A percentile compares a stretch with the other conserved stretches of the same genome.
These are phyloP conservation scores for Arctocebus calabarensis DNA, from an alignment of 2,797 vertebrate genomes.

Conservation along the genomic window DNA sequence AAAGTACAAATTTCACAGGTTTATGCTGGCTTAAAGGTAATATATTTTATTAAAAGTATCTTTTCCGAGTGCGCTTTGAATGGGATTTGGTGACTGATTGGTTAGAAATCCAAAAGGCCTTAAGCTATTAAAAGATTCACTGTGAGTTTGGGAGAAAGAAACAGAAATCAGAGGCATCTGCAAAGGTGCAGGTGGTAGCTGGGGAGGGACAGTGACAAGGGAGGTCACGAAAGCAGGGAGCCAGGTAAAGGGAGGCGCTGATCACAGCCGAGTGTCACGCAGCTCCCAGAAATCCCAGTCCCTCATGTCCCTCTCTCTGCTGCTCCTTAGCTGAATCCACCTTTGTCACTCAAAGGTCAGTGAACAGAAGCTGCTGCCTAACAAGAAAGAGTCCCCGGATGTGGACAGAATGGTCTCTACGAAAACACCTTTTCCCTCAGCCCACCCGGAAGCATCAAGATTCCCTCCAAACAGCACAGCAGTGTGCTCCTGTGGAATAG, in stretches of 20 bases:
- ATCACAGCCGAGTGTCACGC: not conserved
- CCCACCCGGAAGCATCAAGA: not conserved
- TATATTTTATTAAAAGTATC: conserved; percentile 72
- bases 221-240: conserved; percentile 36
- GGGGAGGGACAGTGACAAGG: not conserved
- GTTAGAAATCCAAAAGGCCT: conserved; percentile 66
- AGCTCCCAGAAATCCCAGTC: not conserved
- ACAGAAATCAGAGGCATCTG: conserved; percentile 66
- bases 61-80: conserved; percentile 74
- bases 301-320: not conserved
- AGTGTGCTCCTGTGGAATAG: conserved; percentile 67
- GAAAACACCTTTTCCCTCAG: not conserved
- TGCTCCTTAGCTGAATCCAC: conserved; percentile 17
- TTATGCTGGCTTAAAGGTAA: conserved; percentile 75
- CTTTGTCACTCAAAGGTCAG: conserved; percentile 21
- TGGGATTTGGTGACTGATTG: conserved; percentile 75
- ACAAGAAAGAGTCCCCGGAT: not conserved
- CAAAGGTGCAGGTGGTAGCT: conserved; percentile 48
- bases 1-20: conserved; percentile 82
- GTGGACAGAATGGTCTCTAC: not conserved
- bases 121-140: conserved; percentile 80
- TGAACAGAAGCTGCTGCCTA: not conserved
- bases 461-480: conserved; percentile 32
- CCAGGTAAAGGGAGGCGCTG: not conserved
- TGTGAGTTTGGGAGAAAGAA: conserved; percentile 62